Evolutionary conservation across 2,797 vertebrate genomes (phyloP), one percentile per base, ranked within the genome.

Genomic region (Hephaestus fuliginosus): DNA sequence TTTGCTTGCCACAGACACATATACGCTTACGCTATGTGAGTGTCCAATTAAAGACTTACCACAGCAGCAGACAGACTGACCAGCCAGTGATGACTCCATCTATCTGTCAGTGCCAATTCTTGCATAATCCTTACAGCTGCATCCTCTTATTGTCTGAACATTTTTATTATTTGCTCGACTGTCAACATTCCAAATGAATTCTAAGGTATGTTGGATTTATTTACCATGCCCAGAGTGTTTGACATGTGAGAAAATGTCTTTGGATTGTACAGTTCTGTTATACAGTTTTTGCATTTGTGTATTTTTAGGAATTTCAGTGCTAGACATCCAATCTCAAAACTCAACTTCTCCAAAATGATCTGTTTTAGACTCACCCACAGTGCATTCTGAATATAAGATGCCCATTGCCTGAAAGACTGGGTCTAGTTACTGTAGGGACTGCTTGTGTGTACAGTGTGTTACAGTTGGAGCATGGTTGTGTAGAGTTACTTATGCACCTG

Each of bases 31-130:
- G 1, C 69, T 75, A 74, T 63, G 51, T 79, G 22, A 76, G 71
- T 70, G 76, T 81, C 82, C 83, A 91, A 87, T 88, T 58, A 82
- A 80, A 83, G 82, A 86, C 79, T 78, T 67, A 80, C 58, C 43
- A 77, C 75, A 61, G 71, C 55, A 74, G 81, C 67, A 83, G 81
- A 66, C 65, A 74, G 70, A 78, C 78, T 56, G 62, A 70, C 53
- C 30, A 76, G 73, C 58, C 36, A 73, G 51, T 20, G 43, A 69
- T 85, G 66, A 60, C 82, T 66, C 60, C 15, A 43, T 58, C 49
- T 64, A 14, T 39, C 4, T 66, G 30, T 70, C 61, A 30, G 28
- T 71, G 75, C 49, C 79, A 88, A 11, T 25, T 80, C 33, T 82
- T 85, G 7, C 44, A 49, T 82, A 76, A 88, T 53, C 20, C 11